Percentiles rank a stretch among this genome's conserved stretches.
phyloP scores from a whole-genome alignment of 2,888 invertebrate genomes.

The Elysia crispata region DNA sequence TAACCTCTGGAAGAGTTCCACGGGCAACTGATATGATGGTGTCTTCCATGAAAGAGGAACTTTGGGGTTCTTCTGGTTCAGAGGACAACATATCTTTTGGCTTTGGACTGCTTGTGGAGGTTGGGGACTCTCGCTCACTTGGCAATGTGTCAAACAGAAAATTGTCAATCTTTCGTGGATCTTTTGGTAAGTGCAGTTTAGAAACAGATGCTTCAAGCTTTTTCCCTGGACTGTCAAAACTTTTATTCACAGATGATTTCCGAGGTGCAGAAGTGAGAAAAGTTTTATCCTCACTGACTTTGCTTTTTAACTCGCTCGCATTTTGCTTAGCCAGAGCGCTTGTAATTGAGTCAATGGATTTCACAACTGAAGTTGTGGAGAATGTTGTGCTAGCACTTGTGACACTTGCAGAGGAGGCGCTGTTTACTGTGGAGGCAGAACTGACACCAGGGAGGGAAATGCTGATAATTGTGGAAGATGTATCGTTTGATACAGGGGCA shows the following conservation, averaged over 20 bases:
- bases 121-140: constrained; percentile 16
- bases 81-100: background rate
- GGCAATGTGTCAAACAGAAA: constrained; percentile 38
- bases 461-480: background rate
- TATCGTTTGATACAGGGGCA: background rate
- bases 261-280: constrained; percentile 31
- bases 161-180: constrained; percentile 34
- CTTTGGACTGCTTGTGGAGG: background rate
- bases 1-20: too few species aligned
- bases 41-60: too few species aligned
- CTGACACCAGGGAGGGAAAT: background rate
- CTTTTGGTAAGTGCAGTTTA: constrained; percentile 13
- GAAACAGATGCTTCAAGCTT: background rate
- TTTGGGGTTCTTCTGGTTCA: background rate
- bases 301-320: background rate
- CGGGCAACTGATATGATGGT: too few species aligned
- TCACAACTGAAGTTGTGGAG: background rate
- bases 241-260: background rate
- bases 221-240: background rate
- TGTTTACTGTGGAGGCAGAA: background rate
- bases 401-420: background rate
- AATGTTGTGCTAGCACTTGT: background rate
- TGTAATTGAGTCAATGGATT: too few species aligned
- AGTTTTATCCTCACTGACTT: constrained; percentile 32
- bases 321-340: too few species aligned